Evolutionary conservation across 2,113 vertebrate genomes (phyloP).

Genomic region (Cisticola juncidis): DNA sequence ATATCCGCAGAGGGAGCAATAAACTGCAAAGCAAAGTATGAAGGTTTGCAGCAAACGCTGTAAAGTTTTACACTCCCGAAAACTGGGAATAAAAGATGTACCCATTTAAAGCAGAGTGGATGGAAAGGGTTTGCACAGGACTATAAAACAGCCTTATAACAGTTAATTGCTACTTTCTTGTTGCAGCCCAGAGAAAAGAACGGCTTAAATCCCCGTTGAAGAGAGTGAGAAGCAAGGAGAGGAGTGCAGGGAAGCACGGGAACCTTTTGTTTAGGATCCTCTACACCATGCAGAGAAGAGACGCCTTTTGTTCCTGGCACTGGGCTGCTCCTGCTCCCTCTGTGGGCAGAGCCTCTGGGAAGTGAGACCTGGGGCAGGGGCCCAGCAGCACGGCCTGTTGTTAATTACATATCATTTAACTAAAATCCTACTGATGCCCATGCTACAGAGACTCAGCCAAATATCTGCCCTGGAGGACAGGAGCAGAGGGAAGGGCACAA

Average conservation of each 20-base stretch:
- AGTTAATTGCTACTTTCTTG: slow-evolving; percentile 63
- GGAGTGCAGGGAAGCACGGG: not conserved
- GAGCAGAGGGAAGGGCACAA: not conserved
- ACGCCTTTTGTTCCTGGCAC: not conserved
- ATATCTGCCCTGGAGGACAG: fast-evolving
- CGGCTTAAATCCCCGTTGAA: not conserved
- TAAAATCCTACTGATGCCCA: fast-evolving
- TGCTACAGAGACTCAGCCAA: fast-evolving
- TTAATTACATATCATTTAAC: fast-evolving
- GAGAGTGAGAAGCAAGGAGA: not conserved
- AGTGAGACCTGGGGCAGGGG: fast-evolving
- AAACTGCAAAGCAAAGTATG: slow-evolving; percentile 68
- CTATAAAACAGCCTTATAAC: slow-evolving; percentile 58
- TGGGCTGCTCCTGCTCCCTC: not conserved
- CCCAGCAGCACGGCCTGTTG: not conserved
- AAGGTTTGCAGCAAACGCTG: slow-evolving; percentile 64
- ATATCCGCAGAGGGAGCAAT: slow-evolving; percentile 71
- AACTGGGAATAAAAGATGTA: slow-evolving; percentile 71
- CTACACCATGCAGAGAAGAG: not conserved
- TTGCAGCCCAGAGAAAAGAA: not conserved
- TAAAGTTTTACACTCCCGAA: slow-evolving; percentile 79
- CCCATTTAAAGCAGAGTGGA: slow-evolving; percentile 64
- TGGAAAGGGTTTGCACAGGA: slow-evolving; percentile 51
- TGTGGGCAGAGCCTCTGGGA: not conserved
- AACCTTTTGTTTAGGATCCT: not conserved